These are phyloP conservation scores for Tipula helvola DNA, from an alignment of 2,888 invertebrate genomes.

Conservation along the genomic window DNA sequence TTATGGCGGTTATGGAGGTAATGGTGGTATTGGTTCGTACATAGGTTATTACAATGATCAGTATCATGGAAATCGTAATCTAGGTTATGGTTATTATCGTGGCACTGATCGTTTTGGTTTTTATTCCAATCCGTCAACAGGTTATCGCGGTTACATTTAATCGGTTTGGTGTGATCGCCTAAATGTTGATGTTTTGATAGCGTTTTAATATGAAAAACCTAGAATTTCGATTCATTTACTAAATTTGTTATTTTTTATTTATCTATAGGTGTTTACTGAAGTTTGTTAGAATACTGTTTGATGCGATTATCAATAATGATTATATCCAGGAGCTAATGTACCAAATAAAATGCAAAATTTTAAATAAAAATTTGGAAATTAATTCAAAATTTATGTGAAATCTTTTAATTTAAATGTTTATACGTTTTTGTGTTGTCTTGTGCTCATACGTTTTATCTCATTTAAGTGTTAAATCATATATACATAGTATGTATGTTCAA, in stretches of 20 bases:
- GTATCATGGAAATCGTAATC: conserved; percentile 42
- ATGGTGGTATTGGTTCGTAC: conserved; percentile 45
- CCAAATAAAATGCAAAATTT: neutral
- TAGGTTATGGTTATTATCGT: conserved; percentile 45
- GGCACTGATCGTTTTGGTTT: conserved; percentile 30
- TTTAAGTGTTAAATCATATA: neutral
- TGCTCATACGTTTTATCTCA: neutral
- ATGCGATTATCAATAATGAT: neutral
- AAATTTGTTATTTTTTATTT: neutral
- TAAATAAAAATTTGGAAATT: neutral
- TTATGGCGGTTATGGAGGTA: conserved; percentile 47
- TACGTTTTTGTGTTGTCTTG: neutral
- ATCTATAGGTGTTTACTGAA: neutral
- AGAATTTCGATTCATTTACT: neutral
- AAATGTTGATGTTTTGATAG: neutral
- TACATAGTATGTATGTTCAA: neutral
- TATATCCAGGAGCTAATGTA: neutral
- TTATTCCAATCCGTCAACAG: conserved; percentile 16
- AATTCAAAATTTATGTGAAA: neutral
- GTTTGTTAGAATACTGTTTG: neutral
- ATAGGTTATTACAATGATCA: conserved; percentile 44
- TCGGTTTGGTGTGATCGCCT: neutral
- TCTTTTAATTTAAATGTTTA: neutral
- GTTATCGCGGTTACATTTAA: conserved; percentile 21
- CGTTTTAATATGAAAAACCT: neutral